Conservation (phyloP, 92 coral and sea anemone species). For the Paragorgia papillata region DNA sequence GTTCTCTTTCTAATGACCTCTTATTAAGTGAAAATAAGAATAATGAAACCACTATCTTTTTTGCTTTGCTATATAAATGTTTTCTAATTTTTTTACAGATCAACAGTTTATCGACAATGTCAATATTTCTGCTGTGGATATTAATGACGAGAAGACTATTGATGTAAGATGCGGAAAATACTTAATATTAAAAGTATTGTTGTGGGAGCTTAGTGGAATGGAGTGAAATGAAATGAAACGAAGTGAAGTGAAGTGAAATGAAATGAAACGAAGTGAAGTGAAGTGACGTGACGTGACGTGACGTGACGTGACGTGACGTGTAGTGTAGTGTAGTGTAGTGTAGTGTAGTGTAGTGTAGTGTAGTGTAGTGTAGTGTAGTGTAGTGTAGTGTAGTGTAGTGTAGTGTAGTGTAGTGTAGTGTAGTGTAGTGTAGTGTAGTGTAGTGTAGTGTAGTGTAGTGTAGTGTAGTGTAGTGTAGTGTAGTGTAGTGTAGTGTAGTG, state of each 20-base stretch:
- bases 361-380: too few relatives aligned
- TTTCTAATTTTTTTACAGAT: constrained; percentile 12
- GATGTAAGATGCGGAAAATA: constrained; percentile 11
- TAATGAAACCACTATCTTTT: neutral
- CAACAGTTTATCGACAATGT: constrained; percentile 7
- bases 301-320: neutral
- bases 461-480: too few relatives aligned
- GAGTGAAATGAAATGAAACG: neutral
- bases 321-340: neutral
- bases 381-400: too few relatives aligned
- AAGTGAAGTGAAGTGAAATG: neutral
- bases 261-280: neutral
- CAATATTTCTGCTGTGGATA: constrained; percentile 5
- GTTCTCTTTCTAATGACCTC: too few relatives aligned
- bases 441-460: too few relatives aligned
- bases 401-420: too few relatives aligned
- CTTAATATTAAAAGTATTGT: too few relatives aligned
- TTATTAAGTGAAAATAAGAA: too few relatives aligned
- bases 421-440: too few relatives aligned
- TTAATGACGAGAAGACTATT: constrained; percentile 6
- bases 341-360: neutral
- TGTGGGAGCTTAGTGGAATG: neutral
- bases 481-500: too few relatives aligned
- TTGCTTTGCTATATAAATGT: neutral
- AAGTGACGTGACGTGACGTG: neutral